A percentile compares a stretch with the other conserved stretches of the same genome.
Conservation (phyloP, 2,888 invertebrate species). For the Hybos culiciformis region DNA sequence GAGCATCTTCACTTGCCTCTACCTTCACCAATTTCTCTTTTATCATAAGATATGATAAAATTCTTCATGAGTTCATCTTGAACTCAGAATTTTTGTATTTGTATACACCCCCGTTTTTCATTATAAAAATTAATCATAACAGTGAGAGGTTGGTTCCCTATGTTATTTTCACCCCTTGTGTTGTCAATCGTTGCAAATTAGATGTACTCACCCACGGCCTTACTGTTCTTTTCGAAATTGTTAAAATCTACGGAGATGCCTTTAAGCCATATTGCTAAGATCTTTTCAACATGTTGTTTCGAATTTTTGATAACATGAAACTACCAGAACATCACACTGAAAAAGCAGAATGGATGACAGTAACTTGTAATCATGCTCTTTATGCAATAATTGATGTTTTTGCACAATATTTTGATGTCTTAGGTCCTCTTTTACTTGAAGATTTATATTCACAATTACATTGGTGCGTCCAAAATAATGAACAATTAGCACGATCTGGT, state of each 20-base stretch:
- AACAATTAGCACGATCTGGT: slow-evolving; percentile 81
- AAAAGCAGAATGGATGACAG: slow-evolving; percentile 99
- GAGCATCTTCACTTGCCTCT: too few species aligned
- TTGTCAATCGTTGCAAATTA: slow-evolving; percentile 85
- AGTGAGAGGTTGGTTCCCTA: slow-evolving; percentile 97
- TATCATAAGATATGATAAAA: too few species aligned
- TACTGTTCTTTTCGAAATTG: slow-evolving; percentile 96
- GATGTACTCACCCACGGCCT: slow-evolving; percentile 90
- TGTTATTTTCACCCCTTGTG: slow-evolving; percentile 95
- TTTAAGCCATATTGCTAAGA: slow-evolving; percentile 98
- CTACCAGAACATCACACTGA: slow-evolving; percentile 89
- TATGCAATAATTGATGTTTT: slow-evolving; percentile 99
- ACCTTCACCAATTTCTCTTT: too few species aligned
- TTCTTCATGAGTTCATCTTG: too few species aligned
- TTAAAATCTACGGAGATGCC: slow-evolving; percentile 91
- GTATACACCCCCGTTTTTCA: too few species aligned
- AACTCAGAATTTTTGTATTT: too few species aligned
- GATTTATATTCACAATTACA: slow-evolving; percentile 88
- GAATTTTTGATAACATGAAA: slow-evolving; percentile 99
- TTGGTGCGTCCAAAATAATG: slow-evolving; percentile 84
- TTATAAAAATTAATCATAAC: too few species aligned
- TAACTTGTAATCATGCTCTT: slow-evolving; percentile 97
- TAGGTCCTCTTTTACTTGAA: slow-evolving; percentile 78
- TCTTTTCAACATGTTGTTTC: slow-evolving; percentile 86
- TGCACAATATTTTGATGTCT: slow-evolving; percentile 89